phyloP scores from a whole-genome alignment of 2,797 vertebrate genomes.

The Emydoidea blandingii region DNA sequence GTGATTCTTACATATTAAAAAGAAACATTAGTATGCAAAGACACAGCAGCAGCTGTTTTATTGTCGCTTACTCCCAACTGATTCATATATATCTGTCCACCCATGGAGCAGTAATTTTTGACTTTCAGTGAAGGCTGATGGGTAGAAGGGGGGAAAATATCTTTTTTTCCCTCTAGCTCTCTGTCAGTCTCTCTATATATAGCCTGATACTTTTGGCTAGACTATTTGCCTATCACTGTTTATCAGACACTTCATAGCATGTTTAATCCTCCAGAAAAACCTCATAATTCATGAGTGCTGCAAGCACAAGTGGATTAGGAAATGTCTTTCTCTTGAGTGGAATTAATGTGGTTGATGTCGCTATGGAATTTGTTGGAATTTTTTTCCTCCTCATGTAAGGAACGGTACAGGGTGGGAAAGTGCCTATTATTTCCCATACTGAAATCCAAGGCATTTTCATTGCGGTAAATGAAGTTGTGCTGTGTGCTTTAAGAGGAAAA shows the following conservation, averaged over 20 bases:
- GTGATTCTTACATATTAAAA: background rate
- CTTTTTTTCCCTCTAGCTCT: background rate
- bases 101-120: background rate
- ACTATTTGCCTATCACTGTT: background rate
- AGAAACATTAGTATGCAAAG: background rate
- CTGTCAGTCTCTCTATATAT: background rate
- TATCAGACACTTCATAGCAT: background rate
- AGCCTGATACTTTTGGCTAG: background rate
- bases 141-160: background rate
- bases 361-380: background rate
- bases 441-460: background rate
- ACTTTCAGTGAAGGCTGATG: background rate
- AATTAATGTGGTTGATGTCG: background rate
- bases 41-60: background rate
- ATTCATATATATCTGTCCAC: background rate
- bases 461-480: background rate
- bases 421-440: background rate
- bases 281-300: background rate
- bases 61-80: background rate
- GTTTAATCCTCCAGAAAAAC: slow-evolving; percentile 36
- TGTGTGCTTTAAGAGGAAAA: background rate
- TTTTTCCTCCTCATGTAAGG: background rate
- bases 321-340: slow-evolving; percentile 21
- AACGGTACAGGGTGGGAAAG: background rate
- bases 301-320: background rate